Percentiles rank a stretch among this genome's conserved stretches.
phyloP scores from a whole-genome alignment of 2,888 invertebrate species.

The Mesorhabditis sp. region DNA sequence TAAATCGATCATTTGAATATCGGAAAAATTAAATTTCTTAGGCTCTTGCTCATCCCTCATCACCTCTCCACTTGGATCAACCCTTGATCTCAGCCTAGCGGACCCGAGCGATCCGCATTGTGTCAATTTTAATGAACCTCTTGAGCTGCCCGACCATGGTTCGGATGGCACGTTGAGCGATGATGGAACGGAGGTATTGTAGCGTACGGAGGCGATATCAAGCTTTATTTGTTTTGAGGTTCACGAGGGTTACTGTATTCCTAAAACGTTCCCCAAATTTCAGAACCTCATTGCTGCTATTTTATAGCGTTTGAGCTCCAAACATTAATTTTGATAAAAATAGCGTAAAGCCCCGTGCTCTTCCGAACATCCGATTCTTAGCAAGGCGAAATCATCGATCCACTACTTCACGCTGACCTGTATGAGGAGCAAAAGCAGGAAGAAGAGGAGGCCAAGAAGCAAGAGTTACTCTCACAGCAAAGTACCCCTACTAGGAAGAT shows the following conservation, averaged over 20 bases:
- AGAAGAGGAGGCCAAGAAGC: slow-evolving; percentile 4
- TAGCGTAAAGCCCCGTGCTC: too few relatives aligned
- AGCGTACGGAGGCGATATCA: too few relatives aligned
- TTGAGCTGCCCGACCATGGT: not conserved
- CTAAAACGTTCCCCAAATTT: too few relatives aligned
- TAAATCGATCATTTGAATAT: too few relatives aligned
- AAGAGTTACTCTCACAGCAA: not conserved
- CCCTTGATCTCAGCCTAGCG: not conserved
- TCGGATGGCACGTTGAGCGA: not conserved
- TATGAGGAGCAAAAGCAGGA: not conserved
- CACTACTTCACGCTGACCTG: not conserved
- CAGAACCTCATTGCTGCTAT: too few relatives aligned
- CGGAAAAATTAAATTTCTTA: too few relatives aligned
- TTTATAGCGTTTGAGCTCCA: too few relatives aligned
- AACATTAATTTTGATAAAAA: too few relatives aligned
- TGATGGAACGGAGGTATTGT: not conserved
- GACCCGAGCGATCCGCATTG: not conserved
- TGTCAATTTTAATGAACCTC: not conserved
- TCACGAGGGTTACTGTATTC: too few relatives aligned
- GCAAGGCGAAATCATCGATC: slow-evolving; percentile 7
- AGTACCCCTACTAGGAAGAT: not conserved
- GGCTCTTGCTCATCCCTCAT: not conserved
- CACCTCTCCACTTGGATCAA: not conserved
- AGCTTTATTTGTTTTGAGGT: too few relatives aligned
- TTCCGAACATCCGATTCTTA: not conserved